Conservation (phyloP, 2,113 vertebrate genomes). For the Perca flavescens region DNA sequence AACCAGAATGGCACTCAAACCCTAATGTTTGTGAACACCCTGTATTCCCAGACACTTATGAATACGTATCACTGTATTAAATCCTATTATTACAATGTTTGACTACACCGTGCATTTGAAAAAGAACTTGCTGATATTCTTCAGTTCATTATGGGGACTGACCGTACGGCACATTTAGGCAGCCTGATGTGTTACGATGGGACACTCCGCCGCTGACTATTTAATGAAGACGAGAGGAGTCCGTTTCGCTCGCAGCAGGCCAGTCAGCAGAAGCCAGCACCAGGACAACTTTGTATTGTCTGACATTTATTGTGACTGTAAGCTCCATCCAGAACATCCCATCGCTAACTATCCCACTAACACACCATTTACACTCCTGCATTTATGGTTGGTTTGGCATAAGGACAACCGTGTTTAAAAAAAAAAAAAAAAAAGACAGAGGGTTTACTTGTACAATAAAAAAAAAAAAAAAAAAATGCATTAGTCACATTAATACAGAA, state of each 20-base stretch:
- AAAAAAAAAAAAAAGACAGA: slow-evolving; percentile 49
- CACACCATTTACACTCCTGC: slow-evolving; percentile 35
- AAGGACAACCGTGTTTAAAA: slow-evolving; percentile 60
- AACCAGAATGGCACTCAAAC: neutral
- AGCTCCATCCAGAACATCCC: slow-evolving; percentile 26
- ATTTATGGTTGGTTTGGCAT: slow-evolving; percentile 31
- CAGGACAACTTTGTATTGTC: neutral
- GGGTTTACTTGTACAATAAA: slow-evolving; percentile 75
- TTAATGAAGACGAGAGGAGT: neutral
- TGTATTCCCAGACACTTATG: neutral
- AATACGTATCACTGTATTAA: neutral
- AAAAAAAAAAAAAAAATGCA: slow-evolving; percentile 68
- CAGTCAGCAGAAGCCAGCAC: slow-evolving; percentile 21
- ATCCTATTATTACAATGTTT: neutral
- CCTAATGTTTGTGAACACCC: neutral
- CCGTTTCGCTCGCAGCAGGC: neutral
- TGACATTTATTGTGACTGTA: slow-evolving; percentile 41
- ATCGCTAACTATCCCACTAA: slow-evolving; percentile 21
- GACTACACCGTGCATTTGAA: neutral
- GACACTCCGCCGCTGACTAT: neutral
- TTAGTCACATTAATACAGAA: slow-evolving; percentile 87
- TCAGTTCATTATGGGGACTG: neutral
- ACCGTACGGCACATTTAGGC: neutral
- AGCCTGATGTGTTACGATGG: neutral
- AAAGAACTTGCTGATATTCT: neutral